phyloP scores from a whole-genome alignment of 2,797 vertebrate genomes.

The Acanthornis magna region DNA sequence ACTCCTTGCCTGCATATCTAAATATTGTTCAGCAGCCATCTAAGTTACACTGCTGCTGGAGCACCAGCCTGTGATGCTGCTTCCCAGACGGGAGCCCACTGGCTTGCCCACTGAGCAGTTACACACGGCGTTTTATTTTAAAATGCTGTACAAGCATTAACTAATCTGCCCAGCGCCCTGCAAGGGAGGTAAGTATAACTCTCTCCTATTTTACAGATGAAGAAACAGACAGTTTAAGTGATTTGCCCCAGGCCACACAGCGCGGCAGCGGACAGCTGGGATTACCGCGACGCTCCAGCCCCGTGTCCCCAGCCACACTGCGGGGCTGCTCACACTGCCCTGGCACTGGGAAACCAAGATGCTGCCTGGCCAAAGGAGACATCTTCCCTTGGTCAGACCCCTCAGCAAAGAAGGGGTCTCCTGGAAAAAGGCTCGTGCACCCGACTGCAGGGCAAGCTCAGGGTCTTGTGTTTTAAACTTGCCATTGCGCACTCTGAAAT shows the following conservation, averaged over 20 bases:
- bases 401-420: background rate
- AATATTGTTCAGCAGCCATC: background rate
- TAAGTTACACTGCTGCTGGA: background rate
- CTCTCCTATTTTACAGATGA: conserved; percentile 40
- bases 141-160: background rate
- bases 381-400: background rate
- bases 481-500: background rate
- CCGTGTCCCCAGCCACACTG: accelerated
- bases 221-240: conserved; percentile 40
- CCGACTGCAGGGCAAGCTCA: background rate
- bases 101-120: background rate
- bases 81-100: accelerated
- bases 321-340: background rate
- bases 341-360: accelerated
- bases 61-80: background rate
- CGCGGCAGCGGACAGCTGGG: background rate
- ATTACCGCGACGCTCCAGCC: accelerated
- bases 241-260: background rate
- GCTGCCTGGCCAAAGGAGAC: background rate
- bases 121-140: background rate
- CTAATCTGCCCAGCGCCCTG: background rate
- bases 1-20: background rate
- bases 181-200: background rate
- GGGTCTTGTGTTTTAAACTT: accelerated
- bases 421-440: background rate